Percentiles rank a stretch among this genome's conserved stretches.
These are phyloP conservation scores for Dryobotodes eremita DNA, from an alignment of 2,888 invertebrate species.

Conservation along the genomic window DNA sequence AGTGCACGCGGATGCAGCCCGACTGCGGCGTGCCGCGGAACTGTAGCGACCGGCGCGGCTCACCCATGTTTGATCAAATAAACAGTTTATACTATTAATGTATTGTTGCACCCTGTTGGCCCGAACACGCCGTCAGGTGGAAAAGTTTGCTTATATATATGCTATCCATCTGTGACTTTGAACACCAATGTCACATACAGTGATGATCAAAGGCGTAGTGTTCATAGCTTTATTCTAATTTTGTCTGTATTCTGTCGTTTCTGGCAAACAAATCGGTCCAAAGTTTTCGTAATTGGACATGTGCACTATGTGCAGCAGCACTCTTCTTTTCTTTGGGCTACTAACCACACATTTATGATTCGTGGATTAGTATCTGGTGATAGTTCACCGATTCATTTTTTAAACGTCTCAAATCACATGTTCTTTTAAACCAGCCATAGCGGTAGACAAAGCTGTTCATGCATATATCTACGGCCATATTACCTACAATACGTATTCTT, in stretches of 20 bases:
- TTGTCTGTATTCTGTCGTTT: neutral
- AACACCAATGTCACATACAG: constrained; percentile 33
- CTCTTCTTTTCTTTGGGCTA: neutral
- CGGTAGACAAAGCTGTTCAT: neutral
- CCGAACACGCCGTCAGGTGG: constrained; percentile 24
- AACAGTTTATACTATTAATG: constrained; percentile 54
- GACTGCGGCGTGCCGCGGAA: constrained; percentile 53
- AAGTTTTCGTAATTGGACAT: neutral
- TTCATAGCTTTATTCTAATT: constrained; percentile 21
- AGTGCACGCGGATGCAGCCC: constrained; percentile 75
- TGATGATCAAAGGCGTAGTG: constrained; percentile 28
- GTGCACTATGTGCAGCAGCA: neutral
- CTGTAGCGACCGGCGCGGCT: constrained; percentile 21
- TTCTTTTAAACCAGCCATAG: neutral
- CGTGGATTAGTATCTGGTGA: too few relatives aligned
- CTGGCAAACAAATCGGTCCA: neutral
- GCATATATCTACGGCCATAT: neutral
- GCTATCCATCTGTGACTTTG: constrained; percentile 40
- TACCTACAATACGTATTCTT: constrained; percentile 8
- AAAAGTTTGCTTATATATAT: constrained; percentile 2
- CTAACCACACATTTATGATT: neutral
- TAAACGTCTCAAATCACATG: too few relatives aligned
- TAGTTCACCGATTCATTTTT: neutral
- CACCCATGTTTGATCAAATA: constrained; percentile 56
- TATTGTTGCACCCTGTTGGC: constrained; percentile 37